Evolutionary conservation across 2,113 vertebrate genomes (phyloP).

Genomic region (Anolis carolinensis): DNA sequence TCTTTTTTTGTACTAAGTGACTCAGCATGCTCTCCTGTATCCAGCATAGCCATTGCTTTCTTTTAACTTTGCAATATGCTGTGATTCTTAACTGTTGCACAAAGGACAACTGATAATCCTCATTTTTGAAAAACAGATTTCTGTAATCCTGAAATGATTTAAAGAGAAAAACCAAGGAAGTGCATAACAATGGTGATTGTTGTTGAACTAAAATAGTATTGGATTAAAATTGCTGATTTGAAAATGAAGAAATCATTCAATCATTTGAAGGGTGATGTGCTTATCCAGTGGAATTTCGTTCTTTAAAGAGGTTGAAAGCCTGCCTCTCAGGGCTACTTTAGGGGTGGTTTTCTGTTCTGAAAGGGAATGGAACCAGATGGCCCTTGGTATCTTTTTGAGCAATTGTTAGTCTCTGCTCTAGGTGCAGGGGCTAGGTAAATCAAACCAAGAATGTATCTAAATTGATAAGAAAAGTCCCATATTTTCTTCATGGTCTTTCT

Average conservation of each 20-base stretch:
- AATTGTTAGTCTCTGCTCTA: neutral
- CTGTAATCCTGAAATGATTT: conserved; percentile 18
- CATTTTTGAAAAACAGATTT: conserved; percentile 5
- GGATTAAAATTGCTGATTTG: neutral
- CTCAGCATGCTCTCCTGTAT: conserved; percentile 25
- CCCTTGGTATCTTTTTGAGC: no score
- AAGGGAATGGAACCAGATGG: no score
- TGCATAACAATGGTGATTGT: neutral
- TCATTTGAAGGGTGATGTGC: no score
- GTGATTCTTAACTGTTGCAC: neutral
- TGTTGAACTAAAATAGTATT: neutral
- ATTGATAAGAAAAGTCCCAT: no score
- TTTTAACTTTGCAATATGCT: neutral
- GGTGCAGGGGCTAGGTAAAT: neutral
- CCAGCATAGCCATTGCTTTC: neutral
- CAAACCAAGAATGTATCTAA: neutral
- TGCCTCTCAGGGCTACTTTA: no score
- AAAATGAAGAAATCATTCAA: neutral
- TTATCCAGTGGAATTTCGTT: no score
- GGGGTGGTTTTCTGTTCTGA: no score
- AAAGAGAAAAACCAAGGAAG: conserved; percentile 30
- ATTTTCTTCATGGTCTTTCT: no score
- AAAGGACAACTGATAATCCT: neutral
- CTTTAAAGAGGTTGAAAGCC: no score
- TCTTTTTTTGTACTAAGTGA: neutral